Percentiles rank a stretch among this genome's conserved stretches.
phyloP scores from a whole-genome alignment of 2,888 invertebrate species.

The Volucella zonaria region DNA sequence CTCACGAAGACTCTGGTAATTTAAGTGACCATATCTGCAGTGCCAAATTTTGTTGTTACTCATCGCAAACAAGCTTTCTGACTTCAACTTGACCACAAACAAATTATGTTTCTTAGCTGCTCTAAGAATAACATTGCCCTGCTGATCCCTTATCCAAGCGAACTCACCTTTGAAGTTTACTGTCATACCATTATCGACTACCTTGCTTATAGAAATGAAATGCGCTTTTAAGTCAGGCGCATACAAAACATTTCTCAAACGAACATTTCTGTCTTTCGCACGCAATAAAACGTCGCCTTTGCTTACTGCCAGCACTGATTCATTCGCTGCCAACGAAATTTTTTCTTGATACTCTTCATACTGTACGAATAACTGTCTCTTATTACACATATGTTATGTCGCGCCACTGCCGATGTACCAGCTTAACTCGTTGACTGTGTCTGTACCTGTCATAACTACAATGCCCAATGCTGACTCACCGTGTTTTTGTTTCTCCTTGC shows the following conservation, averaged over 20 bases:
- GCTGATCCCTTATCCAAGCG: too few species aligned
- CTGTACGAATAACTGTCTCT: conserved; percentile 43
- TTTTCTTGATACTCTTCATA: conserved; percentile 45
- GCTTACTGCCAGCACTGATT: conserved; percentile 14
- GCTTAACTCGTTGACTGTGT: conserved; percentile 15
- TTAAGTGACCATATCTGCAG: conserved; percentile 30
- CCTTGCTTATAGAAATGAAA: neutral
- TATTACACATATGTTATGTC: conserved; percentile 59
- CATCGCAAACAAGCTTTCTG: conserved; percentile 38
- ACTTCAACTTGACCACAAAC: conserved; percentile 13
- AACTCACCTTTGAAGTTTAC: too few species aligned
- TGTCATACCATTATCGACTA: too few species aligned
- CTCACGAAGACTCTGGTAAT: neutral
- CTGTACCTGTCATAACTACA: conserved; percentile 32
- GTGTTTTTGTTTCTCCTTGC: conserved; percentile 23
- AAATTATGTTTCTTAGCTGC: too few species aligned
- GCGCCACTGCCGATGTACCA: conserved; percentile 68
- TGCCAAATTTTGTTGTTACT: conserved; percentile 40
- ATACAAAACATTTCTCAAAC: conserved; percentile 37
- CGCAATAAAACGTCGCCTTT: conserved; percentile 40
- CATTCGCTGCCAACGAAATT: conserved; percentile 22
- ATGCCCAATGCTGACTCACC: conserved; percentile 49
- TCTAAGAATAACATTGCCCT: too few species aligned
- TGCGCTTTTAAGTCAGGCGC: conserved; percentile 46
- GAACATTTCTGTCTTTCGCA: conserved; percentile 15